A percentile compares a stretch with the other conserved stretches of the same genome.
phyloP scores from a whole-genome alignment of 2,888 invertebrate species.

The Caenorhabditis sp. region DNA sequence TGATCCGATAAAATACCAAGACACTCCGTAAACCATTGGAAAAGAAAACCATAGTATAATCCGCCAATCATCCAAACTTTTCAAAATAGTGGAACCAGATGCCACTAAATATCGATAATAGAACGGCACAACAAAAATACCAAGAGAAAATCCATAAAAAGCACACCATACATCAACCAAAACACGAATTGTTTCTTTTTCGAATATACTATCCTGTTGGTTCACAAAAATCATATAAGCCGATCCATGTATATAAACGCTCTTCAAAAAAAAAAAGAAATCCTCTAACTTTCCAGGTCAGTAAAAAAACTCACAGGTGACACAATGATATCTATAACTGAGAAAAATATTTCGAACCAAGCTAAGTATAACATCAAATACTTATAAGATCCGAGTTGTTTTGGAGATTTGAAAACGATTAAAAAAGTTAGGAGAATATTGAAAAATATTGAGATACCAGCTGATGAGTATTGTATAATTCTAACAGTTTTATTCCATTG shows the following conservation, averaged over 20 bases:
- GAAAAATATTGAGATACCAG: not conserved
- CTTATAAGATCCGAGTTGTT: constrained; percentile 10
- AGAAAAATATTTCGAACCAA: constrained; percentile 2
- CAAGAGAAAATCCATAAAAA: constrained; percentile 15
- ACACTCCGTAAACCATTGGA: constrained; percentile 1
- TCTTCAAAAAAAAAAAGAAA: no score
- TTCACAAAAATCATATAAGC: constrained; percentile 15
- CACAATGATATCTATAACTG: constrained; percentile 8
- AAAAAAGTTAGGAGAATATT: not conserved
- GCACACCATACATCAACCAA: constrained; percentile 9
- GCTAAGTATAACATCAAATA: constrained; percentile 2
- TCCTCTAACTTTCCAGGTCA: no score
- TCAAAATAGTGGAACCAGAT: constrained; percentile 6
- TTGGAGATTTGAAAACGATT: constrained; percentile 7
- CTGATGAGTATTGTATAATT: not conserved
- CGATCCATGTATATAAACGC: constrained; percentile 1
- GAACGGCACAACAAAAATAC: constrained; percentile 15
- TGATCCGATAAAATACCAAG: constrained; percentile 9
- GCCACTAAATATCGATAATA: constrained; percentile 13
- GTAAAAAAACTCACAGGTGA: constrained; percentile 12
- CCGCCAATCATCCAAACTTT: constrained; percentile 8
- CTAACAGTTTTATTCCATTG: not conserved
- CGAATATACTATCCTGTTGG: constrained; percentile 1
- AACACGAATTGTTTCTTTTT: constrained; percentile 4
- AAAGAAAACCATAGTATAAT: constrained; percentile 6